Conservation (phyloP, 2,888 invertebrate species). For the Cotesia congregata region DNA sequence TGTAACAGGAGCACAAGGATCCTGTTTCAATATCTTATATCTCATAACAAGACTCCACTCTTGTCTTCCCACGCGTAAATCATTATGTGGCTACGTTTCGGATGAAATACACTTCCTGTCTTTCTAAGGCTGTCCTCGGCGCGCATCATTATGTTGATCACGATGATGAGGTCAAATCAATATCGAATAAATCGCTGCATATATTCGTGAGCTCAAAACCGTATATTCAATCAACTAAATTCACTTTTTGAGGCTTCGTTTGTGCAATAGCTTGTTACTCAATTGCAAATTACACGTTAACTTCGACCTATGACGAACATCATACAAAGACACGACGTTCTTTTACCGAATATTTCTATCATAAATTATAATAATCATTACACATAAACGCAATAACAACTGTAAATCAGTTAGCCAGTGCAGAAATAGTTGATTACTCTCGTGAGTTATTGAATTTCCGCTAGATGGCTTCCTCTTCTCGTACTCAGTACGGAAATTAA, state of each 20-base stretch:
- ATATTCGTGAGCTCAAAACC: neutral
- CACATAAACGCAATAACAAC: too few species aligned
- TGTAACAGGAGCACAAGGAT: conserved; percentile 23
- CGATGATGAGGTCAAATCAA: neutral
- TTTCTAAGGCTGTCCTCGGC: conserved; percentile 17
- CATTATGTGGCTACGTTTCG: conserved; percentile 38
- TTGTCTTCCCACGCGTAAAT: conserved; percentile 47
- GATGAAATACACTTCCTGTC: conserved; percentile 42
- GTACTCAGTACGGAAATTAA: neutral
- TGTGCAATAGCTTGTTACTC: neutral
- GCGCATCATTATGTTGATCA: neutral
- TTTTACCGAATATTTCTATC: neutral
- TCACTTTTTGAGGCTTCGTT: neutral
- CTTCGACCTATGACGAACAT: neutral
- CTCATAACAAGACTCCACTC: conserved; percentile 21
- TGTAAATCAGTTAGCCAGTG: neutral
- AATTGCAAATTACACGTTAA: neutral
- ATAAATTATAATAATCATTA: neutral
- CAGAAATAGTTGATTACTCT: neutral
- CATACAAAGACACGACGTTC: neutral
- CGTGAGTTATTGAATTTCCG: neutral
- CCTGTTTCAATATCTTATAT: conserved; percentile 28
- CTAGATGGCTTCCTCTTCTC: neutral
- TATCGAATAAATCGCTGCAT: neutral
- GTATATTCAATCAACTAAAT: neutral